A percentile compares a stretch with the other conserved stretches of the same genome.
Evolutionary conservation across 2,888 invertebrate genomes (phyloP).

Genomic region (Ctena decussata): DNA sequence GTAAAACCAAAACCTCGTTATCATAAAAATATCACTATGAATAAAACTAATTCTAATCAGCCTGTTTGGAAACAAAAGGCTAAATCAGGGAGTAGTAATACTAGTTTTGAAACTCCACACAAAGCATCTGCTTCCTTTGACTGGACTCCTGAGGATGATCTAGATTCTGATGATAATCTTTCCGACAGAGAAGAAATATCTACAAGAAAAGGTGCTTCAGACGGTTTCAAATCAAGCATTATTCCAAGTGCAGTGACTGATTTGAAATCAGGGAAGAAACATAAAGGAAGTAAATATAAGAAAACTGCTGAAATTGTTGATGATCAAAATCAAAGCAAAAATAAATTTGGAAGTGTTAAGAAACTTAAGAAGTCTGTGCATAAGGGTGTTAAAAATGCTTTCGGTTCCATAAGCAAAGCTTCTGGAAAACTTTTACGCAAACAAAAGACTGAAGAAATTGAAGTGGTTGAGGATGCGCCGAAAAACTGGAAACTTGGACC

Average conservation of each 20-base stretch:
- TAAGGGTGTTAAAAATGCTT: constrained; percentile 75
- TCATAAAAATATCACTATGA: constrained; percentile 60
- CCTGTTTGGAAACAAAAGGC: constrained; percentile 15
- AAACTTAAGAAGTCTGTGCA: constrained; percentile 78
- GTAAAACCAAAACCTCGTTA: constrained; percentile 61
- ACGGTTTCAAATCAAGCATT: constrained; percentile 78
- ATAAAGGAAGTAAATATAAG: constrained; percentile 54
- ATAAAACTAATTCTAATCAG: constrained; percentile 44
- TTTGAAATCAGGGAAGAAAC: constrained; percentile 65
- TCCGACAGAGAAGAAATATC: constrained; percentile 66
- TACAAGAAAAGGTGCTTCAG: constrained; percentile 53
- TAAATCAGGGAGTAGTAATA: background rate
- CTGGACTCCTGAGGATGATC: constrained; percentile 81
- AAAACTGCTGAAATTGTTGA: constrained; percentile 31
- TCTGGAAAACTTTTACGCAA: constrained; percentile 75
- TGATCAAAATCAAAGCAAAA: constrained; percentile 53
- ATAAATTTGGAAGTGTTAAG: constrained; percentile 76
- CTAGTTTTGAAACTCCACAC: constrained; percentile 1
- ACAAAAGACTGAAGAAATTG: constrained; percentile 73
- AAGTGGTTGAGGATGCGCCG: constrained; percentile 60
- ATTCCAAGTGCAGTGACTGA: constrained; percentile 72
- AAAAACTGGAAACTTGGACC: constrained; percentile 61
- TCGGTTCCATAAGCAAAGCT: constrained; percentile 79
- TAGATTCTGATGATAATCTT: constrained; percentile 81
- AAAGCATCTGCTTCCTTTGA: constrained; percentile 64